These are phyloP conservation scores for Psettodes erumei DNA, from an alignment of 2,113 vertebrate species.

Conservation along the genomic window DNA sequence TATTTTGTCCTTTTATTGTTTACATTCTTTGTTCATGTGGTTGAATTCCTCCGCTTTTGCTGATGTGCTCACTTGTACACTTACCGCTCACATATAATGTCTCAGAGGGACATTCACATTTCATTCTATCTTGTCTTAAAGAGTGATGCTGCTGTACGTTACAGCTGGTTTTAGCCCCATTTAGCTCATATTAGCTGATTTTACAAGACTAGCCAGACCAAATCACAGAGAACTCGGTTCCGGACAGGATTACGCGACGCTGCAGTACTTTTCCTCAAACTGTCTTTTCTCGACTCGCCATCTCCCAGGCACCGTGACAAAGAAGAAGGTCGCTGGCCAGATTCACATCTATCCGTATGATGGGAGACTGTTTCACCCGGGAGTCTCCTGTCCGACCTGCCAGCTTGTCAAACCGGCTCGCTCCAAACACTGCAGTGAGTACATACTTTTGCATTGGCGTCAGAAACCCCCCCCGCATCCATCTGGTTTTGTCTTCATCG, in stretches of 20 bases:
- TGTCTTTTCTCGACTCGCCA: background rate
- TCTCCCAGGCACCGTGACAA: constrained; percentile 87
- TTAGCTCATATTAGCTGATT: background rate
- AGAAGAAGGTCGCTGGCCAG: constrained; percentile 80
- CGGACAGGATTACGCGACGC: background rate
- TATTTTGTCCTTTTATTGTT: no score
- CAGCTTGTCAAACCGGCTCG: constrained; percentile 89
- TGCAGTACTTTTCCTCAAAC: background rate
- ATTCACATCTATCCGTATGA: constrained; percentile 88
- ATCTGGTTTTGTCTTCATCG: background rate
- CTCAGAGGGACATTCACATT: background rate
- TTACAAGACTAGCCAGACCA: background rate
- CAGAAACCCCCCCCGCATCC: no score
- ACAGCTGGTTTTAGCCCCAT: background rate
- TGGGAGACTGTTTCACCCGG: constrained; percentile 85
- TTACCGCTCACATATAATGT: no score
- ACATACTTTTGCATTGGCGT: no score
- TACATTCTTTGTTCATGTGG: background rate
- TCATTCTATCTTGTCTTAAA: background rate
- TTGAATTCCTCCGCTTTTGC: background rate
- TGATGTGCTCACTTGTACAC: background rate
- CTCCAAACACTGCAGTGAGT: constrained; percentile 95
- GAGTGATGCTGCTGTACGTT: background rate
- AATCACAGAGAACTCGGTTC: background rate
- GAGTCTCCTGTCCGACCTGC: constrained; percentile 86